A percentile compares a stretch with the other conserved stretches of the same genome.
These are phyloP conservation scores for Gila robusta DNA, from an alignment of 2,797 vertebrate genomes.

Conservation along the genomic window DNA sequence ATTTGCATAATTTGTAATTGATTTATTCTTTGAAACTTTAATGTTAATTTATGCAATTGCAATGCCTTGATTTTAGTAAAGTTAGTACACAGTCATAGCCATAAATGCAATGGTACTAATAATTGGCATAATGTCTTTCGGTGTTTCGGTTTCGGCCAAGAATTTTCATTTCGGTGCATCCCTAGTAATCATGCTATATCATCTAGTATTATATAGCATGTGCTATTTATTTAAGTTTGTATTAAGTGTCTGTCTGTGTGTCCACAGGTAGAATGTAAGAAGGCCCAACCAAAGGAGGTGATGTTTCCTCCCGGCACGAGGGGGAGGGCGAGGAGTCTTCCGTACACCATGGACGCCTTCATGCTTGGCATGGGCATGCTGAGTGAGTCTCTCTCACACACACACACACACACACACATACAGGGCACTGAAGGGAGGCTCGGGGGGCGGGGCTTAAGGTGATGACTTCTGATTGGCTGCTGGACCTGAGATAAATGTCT, in stretches of 20 bases:
- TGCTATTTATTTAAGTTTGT: not conserved
- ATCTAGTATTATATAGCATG: not conserved
- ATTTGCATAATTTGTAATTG: too few relatives aligned
- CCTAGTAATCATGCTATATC: not conserved
- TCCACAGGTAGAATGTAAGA: slow-evolving; percentile 93
- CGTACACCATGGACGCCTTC: slow-evolving; percentile 92
- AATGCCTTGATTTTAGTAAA: too few relatives aligned
- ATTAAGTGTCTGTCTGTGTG: slow-evolving; percentile 4
- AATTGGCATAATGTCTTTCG: too few relatives aligned
- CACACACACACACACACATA: not conserved
- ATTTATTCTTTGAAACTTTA: too few relatives aligned
- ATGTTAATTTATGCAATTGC: too few relatives aligned
- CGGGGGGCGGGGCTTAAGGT: not conserved
- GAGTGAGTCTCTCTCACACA: slow-evolving; percentile 80
- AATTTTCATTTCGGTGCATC: too few relatives aligned
- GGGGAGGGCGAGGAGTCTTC: slow-evolving; percentile 87
- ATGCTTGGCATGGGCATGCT: slow-evolving; percentile 94
- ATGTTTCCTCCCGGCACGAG: slow-evolving; percentile 92
- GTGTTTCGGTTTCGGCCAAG: too few relatives aligned
- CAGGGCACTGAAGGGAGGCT: not conserved
- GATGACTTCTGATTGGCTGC: slow-evolving; percentile 5
- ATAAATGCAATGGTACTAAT: too few relatives aligned
- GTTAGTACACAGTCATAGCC: too few relatives aligned
- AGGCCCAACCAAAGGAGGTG: slow-evolving; percentile 93
- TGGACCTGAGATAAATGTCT: not conserved